phyloP scores from a whole-genome alignment of 2,797 vertebrate species.

The Valencia hispanica region DNA sequence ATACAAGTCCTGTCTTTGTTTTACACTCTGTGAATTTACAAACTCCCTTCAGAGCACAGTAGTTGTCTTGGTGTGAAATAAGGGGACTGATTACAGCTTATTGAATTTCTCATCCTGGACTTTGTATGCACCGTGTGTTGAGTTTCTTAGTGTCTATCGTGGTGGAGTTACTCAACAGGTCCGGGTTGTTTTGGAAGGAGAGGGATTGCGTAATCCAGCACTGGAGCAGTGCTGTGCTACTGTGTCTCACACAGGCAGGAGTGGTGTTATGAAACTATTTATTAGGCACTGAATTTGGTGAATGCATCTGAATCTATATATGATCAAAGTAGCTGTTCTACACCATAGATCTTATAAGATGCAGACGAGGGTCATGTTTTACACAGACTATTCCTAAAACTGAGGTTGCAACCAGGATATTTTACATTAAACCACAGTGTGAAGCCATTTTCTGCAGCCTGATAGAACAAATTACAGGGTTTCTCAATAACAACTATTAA shows the following conservation, averaged over 20 bases:
- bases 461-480: constrained; percentile 33
- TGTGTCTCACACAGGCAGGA: constrained; percentile 23
- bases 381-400: constrained; percentile 3
- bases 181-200: constrained; percentile 66
- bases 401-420: constrained; percentile 17
- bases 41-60: neutral
- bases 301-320: neutral
- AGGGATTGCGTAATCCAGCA: constrained; percentile 62
- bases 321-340: neutral
- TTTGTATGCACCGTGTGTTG: constrained; percentile 11
- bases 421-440: constrained; percentile 17
- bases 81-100: constrained; percentile 18
- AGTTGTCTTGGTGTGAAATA: constrained; percentile 22
- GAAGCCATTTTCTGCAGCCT: constrained; percentile 7
- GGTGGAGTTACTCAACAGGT: constrained; percentile 69
- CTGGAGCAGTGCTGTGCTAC: constrained; percentile 36
- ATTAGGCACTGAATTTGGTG: neutral
- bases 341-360: neutral
- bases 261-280: constrained; percentile 34
- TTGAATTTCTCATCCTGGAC: constrained; percentile 33
- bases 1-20: constrained; percentile 18
- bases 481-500: constrained; percentile 22
- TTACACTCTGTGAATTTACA: constrained; percentile 5
- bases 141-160: constrained; percentile 45
- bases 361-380: constrained; percentile 6